These are phyloP conservation scores for Sialis fuliginosa DNA, from an alignment of 2,888 invertebrate species.

Conservation along the genomic window DNA sequence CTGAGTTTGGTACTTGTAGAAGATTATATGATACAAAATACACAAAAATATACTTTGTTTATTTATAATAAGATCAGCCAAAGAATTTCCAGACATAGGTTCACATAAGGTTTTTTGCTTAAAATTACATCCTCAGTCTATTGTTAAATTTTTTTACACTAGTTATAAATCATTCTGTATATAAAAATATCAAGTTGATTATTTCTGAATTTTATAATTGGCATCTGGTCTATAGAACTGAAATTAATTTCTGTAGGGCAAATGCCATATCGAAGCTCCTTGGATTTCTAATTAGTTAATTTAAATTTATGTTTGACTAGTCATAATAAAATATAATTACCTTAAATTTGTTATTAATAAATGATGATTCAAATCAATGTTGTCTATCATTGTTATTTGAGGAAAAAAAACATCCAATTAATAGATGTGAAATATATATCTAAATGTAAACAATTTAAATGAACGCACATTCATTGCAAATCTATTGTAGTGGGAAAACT, in stretches of 20 bases:
- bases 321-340: no score
- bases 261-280: neutral
- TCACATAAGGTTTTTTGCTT: no score
- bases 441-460: neutral
- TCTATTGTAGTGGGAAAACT: neutral
- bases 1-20: no score
- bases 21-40: no score
- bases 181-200: no score
- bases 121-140: no score
- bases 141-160: no score
- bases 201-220: no score
- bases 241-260: neutral
- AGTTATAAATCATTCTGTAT: no score
- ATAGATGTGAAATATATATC: neutral
- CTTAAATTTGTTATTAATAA: neutral
- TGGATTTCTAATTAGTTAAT: neutral
- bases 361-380: conserved; percentile 4
- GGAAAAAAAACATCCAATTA: neutral
- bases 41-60: no score
- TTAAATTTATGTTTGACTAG: neutral
- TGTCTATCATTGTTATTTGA: conserved; percentile 1
- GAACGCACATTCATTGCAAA: neutral
- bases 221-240: neutral
- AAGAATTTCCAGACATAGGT: no score
- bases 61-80: no score